phyloP scores from a whole-genome alignment of 2,113 vertebrate genomes.

The Heloderma charlesbogerti region DNA sequence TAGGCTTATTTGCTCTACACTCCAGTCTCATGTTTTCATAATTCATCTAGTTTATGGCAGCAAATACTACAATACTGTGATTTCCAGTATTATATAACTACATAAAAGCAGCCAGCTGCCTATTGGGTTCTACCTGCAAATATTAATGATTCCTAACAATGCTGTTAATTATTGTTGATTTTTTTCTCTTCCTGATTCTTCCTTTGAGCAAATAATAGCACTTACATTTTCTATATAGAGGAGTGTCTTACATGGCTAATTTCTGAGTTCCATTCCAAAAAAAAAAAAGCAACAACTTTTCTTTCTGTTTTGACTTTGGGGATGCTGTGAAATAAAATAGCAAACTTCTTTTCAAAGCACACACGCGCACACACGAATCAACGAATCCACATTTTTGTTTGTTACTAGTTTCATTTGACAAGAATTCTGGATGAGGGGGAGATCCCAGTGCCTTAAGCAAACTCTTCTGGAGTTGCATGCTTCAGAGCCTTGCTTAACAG shows the following conservation, averaged over 20 bases:
- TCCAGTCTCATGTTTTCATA: background rate
- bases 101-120: background rate
- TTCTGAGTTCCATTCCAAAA: background rate
- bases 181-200: background rate
- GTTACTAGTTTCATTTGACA: slow-evolving; percentile 7
- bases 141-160: background rate
- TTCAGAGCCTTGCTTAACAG: slow-evolving; percentile 5
- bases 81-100: background rate
- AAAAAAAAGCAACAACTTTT: background rate
- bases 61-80: background rate
- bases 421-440: background rate
- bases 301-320: background rate
- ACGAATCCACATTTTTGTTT: background rate
- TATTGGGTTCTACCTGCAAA: background rate
- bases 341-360: background rate
- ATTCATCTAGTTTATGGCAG: background rate
- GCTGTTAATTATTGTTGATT: background rate
- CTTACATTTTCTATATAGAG: background rate
- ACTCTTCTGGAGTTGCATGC: slow-evolving; percentile 5
- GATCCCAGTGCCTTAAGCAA: slow-evolving; percentile 26
- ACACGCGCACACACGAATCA: background rate
- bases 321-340: background rate
- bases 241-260: background rate
- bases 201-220: background rate
- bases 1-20: background rate